These are phyloP conservation scores for Dynastes maya DNA, from an alignment of 2,888 invertebrate genomes.

Conservation along the genomic window DNA sequence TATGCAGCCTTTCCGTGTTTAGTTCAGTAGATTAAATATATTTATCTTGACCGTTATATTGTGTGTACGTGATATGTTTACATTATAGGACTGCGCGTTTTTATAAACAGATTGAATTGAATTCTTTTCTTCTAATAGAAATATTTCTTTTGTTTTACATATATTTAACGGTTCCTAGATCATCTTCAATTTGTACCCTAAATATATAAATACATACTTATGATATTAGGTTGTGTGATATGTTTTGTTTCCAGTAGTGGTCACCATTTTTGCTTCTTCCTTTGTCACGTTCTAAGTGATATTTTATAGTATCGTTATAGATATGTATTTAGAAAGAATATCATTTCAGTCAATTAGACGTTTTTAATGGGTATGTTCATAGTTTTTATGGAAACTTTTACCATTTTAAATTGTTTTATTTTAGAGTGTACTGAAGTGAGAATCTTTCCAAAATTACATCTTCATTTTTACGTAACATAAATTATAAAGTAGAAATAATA, in stretches of 20 bases:
- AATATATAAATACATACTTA: neutral
- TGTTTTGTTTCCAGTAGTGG: conserved; percentile 5
- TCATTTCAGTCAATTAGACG: neutral
- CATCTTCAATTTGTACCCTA: conserved; percentile 17
- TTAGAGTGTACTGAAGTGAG: too few species aligned
- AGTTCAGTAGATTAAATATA: conserved; percentile 18
- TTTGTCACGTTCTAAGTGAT: neutral
- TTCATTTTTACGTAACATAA: neutral
- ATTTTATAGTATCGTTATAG: too few species aligned
- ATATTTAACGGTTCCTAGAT: neutral
- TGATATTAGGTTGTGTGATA: conserved; percentile 21
- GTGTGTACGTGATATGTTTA: conserved; percentile 18
- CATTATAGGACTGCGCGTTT: conserved; percentile 8
- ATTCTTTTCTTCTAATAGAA: neutral
- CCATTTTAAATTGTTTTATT: too few species aligned
- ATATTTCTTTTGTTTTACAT: neutral
- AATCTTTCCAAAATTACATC: too few species aligned
- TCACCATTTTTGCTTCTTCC: neutral
- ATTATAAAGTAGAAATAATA: neutral
- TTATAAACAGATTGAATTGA: too few species aligned
- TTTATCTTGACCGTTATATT: conserved; percentile 8
- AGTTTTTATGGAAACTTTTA: too few species aligned
- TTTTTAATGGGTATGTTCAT: too few species aligned
- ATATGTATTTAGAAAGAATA: neutral
- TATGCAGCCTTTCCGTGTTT: conserved; percentile 52